phyloP scores from a whole-genome alignment of 1,140 invertebrate species.

The Neelides sp. region DNA sequence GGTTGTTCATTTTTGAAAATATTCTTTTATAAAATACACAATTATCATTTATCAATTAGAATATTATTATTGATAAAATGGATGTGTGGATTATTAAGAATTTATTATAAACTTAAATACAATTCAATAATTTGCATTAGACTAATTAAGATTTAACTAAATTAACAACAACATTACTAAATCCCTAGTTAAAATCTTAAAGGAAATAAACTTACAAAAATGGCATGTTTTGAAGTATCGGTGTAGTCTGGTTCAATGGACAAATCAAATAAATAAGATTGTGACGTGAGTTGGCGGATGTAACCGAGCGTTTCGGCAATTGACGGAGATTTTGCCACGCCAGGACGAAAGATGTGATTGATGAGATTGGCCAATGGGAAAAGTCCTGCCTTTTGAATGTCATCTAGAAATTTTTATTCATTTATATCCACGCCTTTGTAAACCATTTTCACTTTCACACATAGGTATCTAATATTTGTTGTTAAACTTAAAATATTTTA shows the following conservation, averaged over 20 bases:
- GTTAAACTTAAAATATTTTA: background rate
- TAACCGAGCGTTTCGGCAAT: conserved; percentile 15
- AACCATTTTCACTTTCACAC: background rate
- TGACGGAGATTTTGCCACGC: too few relatives aligned
- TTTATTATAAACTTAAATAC: too few relatives aligned
- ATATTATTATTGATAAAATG: background rate
- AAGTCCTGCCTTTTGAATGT: conserved; percentile 21
- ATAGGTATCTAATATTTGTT: conserved; percentile 3
- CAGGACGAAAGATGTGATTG: conserved; percentile 8
- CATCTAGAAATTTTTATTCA: too few relatives aligned
- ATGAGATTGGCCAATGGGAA: conserved; percentile 17
- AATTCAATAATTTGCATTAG: too few relatives aligned
- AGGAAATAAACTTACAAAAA: conserved; percentile 19
- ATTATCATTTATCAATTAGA: background rate
- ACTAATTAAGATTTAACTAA: too few relatives aligned
- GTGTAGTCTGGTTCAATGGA: conserved; percentile 16
- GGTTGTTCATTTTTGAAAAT: too few relatives aligned
- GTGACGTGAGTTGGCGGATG: conserved; percentile 22
- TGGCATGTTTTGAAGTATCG: conserved; percentile 16
- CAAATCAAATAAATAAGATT: conserved; percentile 26
- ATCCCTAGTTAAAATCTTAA: too few relatives aligned
- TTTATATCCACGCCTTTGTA: too few relatives aligned
- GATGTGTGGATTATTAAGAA: too few relatives aligned
- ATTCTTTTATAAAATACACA: background rate
- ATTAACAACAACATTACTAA: too few relatives aligned